Percentiles rank a stretch among this genome's conserved stretches.
Evolutionary conservation across 2,113 vertebrate species (phyloP).

Genomic region (Rhynchomys soricoides): DNA sequence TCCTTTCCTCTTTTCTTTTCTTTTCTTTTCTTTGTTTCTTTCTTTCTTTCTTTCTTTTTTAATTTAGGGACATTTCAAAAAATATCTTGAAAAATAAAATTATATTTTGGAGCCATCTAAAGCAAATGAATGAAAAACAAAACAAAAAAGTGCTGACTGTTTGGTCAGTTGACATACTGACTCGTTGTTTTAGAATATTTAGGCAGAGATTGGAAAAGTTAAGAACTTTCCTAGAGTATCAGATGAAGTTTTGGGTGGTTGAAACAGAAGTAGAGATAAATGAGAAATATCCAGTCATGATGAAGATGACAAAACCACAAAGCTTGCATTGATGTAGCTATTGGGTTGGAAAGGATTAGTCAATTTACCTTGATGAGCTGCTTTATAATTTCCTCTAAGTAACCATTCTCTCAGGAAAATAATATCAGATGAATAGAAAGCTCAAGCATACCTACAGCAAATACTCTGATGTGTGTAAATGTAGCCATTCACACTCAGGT

Average conservation of each 20-base stretch:
- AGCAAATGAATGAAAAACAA: neutral
- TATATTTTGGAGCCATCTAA: neutral
- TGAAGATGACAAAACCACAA: conserved; percentile 40
- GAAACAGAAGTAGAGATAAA: conserved; percentile 44
- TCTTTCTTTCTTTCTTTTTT: neutral
- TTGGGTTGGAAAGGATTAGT: conserved; percentile 59
- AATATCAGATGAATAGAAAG: conserved; percentile 53
- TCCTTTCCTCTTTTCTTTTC: neutral
- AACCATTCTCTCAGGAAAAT: conserved; percentile 58
- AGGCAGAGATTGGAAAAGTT: neutral
- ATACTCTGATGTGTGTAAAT: neutral
- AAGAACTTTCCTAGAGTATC: conserved; percentile 24
- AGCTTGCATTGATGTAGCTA: neutral
- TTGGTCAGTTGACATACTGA: conserved; percentile 30
- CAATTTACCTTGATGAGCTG: conserved; percentile 53
- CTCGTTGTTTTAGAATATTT: conserved; percentile 6
- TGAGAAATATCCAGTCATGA: conserved; percentile 11
- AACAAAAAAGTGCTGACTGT: neutral
- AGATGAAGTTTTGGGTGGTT: neutral
- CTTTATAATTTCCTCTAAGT: conserved; percentile 42
- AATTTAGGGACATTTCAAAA: neutral
- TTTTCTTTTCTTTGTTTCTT: too few species aligned
- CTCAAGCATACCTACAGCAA: conserved; percentile 23
- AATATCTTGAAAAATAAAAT: neutral
- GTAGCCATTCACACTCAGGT: conserved; percentile 48